phyloP scores from a whole-genome alignment of 2,888 invertebrate genomes.

The Steinernema hermaphroditum region DNA sequence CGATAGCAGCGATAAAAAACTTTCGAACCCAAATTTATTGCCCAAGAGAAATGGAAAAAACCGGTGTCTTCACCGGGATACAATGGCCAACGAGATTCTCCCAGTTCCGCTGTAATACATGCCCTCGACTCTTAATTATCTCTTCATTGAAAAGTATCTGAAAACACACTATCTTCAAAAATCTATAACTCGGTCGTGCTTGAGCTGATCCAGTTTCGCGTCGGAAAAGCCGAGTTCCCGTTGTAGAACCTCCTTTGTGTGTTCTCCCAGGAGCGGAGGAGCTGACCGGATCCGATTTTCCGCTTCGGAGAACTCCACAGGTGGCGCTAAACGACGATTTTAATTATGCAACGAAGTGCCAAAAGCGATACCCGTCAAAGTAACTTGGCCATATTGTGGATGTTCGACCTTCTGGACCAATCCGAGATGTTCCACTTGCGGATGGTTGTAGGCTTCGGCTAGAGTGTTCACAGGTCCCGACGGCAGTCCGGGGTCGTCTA shows the following conservation, averaged over 20 bases:
- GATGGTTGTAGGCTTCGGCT: slow-evolving; percentile 82
- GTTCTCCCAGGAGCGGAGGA: slow-evolving; percentile 85
- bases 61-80: too few species aligned
- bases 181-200: slow-evolving; percentile 38
- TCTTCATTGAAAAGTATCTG: too few species aligned
- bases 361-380: slow-evolving; percentile 69
- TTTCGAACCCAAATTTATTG: too few species aligned
- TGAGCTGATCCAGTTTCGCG: slow-evolving; percentile 33
- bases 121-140: neutral
- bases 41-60: too few species aligned
- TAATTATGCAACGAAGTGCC: too few species aligned
- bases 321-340: slow-evolving; percentile 74
- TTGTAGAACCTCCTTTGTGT: slow-evolving; percentile 78
- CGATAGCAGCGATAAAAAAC: too few species aligned
- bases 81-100: too few species aligned
- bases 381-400: slow-evolving; percentile 75
- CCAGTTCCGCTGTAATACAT: neutral
- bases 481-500: slow-evolving; percentile 71
- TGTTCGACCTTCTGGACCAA: slow-evolving; percentile 75
- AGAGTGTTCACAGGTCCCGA: slow-evolving; percentile 87
- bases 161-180: slow-evolving; percentile 32
- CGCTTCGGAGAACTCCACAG: slow-evolving; percentile 79
- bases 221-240: slow-evolving; percentile 38
- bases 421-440: slow-evolving; percentile 76
- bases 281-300: slow-evolving; percentile 75